These are phyloP conservation scores for Paedocypris micromegethes DNA, from an alignment of 2,797 vertebrate genomes.

Conservation along the genomic window DNA sequence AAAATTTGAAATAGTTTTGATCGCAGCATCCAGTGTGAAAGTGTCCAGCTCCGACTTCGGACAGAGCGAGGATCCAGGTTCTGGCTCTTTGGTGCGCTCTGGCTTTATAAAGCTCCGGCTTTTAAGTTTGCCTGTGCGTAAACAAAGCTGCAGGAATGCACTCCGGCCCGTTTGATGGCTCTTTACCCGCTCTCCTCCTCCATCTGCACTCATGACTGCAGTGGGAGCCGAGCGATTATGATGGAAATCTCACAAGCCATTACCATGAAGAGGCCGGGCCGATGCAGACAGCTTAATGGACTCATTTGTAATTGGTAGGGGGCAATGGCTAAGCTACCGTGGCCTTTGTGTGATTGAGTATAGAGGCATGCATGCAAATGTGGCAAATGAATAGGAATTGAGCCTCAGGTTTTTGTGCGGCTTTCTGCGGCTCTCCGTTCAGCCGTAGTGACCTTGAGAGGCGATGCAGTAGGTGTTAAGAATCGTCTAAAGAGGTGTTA, in stretches of 20 bases:
- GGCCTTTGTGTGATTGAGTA: slow-evolving; percentile 54
- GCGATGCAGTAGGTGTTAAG: slow-evolving; percentile 53
- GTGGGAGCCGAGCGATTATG: slow-evolving; percentile 99
- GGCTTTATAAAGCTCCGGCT: slow-evolving; percentile 6
- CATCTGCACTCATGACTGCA: slow-evolving; percentile 99
- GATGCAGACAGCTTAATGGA: slow-evolving; percentile 99
- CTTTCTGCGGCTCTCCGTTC: slow-evolving; percentile 45
- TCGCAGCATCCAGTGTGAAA: too few relatives aligned
- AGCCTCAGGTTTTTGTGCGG: slow-evolving; percentile 48
- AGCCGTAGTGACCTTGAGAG: slow-evolving; percentile 52
- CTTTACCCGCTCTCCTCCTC: slow-evolving; percentile 99
- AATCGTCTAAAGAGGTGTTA: slow-evolving; percentile 51
- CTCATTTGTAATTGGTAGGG: slow-evolving; percentile 99
- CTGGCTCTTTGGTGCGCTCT: neutral
- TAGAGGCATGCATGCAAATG: slow-evolving; percentile 55
- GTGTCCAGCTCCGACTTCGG: too few relatives aligned
- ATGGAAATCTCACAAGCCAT: slow-evolving; percentile 99
- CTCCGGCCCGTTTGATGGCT: slow-evolving; percentile 93
- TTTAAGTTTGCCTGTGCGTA: slow-evolving; percentile 18
- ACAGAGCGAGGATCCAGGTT: neutral
- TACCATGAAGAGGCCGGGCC: slow-evolving; percentile 97
- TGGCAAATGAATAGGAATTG: slow-evolving; percentile 54
- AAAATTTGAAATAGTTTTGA: too few relatives aligned
- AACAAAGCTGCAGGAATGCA: slow-evolving; percentile 90
- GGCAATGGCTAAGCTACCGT: slow-evolving; percentile 81